Evolutionary conservation across 2,797 vertebrate genomes (phyloP).

Genomic region (Tamandua tetradactyla): DNA sequence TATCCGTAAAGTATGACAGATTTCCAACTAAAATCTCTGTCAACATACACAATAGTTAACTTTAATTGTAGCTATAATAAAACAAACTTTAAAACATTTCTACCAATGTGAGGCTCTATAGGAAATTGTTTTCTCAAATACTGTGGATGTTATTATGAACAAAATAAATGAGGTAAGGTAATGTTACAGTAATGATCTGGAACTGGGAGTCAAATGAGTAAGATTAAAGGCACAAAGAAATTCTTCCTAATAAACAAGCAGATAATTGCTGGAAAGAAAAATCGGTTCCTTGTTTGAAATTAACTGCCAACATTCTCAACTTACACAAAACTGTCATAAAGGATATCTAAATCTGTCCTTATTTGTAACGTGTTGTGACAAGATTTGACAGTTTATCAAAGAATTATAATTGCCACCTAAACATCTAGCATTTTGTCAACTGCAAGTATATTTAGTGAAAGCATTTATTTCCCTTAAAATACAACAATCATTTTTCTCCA

Average conservation of each 20-base stretch:
- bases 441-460: constrained; percentile 87
- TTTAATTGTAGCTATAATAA: constrained; percentile 80
- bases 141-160: constrained; percentile 80
- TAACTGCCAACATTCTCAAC: constrained; percentile 88
- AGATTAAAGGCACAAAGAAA: constrained; percentile 84
- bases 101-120: constrained; percentile 66
- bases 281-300: constrained; percentile 86
- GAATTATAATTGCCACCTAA: constrained; percentile 90
- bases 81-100: constrained; percentile 77
- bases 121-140: constrained; percentile 82
- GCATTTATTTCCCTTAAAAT: constrained; percentile 85
- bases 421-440: constrained; percentile 90
- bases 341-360: constrained; percentile 90
- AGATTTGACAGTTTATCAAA: constrained; percentile 89
- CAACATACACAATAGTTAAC: constrained; percentile 73
- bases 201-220: constrained; percentile 82
- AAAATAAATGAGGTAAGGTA: constrained; percentile 84
- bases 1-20: constrained; percentile 79
- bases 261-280: constrained; percentile 86
- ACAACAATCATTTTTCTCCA: constrained; percentile 80
- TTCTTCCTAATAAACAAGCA: constrained; percentile 86
- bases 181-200: constrained; percentile 80
- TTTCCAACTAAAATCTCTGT: constrained; percentile 77
- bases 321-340: constrained; percentile 89
- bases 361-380: constrained; percentile 89